Evolutionary conservation across 2,113 vertebrate species (phyloP).

Genomic region (Sturnus vulgaris): DNA sequence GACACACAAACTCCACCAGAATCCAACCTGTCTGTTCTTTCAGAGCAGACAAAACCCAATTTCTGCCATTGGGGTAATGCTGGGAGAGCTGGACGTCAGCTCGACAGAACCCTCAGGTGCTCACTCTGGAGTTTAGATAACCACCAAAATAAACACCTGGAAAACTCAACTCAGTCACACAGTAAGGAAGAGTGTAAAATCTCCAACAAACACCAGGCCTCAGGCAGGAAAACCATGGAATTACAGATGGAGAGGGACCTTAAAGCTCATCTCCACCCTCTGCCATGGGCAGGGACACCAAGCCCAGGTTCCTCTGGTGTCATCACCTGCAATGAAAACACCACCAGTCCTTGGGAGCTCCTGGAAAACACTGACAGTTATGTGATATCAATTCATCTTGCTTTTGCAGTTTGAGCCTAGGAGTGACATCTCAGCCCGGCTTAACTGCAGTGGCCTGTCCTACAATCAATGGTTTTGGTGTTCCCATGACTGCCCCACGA

Average conservation of each 20-base stretch:
- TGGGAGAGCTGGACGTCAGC: background rate
- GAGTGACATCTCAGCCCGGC: background rate
- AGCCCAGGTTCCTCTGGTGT: background rate
- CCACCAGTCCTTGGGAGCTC: background rate
- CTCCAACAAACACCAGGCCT: background rate
- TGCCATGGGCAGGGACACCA: background rate
- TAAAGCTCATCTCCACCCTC: background rate
- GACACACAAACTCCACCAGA: background rate
- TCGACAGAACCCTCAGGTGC: accelerated
- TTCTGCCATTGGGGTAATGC: accelerated
- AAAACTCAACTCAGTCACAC: background rate
- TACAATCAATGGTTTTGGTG: accelerated
- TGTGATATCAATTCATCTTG: accelerated
- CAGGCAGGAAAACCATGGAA: background rate
- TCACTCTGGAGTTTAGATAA: accelerated
- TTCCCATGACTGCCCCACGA: accelerated
- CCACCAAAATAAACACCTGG: background rate
- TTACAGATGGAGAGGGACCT: background rate
- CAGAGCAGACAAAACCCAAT: background rate
- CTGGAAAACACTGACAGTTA: accelerated
- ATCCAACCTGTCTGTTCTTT: background rate
- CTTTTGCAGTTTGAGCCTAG: background rate
- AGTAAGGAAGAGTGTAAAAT: background rate
- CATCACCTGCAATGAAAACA: background rate
- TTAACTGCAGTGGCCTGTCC: background rate